phyloP scores from a whole-genome alignment of 2,113 vertebrate species.

The Rissa tridactyla region DNA sequence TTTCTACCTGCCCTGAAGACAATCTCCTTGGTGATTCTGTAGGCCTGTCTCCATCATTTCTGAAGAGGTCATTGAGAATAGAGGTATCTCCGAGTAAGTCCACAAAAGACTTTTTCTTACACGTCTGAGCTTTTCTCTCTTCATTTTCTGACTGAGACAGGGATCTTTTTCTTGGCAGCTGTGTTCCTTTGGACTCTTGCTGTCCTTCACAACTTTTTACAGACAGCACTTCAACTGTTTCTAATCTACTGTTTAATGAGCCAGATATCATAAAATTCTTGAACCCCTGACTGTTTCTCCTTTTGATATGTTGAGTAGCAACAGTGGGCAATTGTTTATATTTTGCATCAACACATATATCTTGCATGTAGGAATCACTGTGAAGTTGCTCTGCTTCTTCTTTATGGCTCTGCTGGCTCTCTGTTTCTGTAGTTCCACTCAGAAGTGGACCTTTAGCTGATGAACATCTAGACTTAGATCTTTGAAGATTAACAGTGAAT shows the following conservation, averaged over 20 bases:
- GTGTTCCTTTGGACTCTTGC: not conserved
- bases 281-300: conserved; percentile 19
- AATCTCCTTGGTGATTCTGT: not conserved
- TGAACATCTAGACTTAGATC: conserved; percentile 13
- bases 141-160: conserved; percentile 37
- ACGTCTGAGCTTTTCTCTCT: conserved; percentile 13
- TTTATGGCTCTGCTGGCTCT: not conserved
- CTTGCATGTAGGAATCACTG: not conserved
- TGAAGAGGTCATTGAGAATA: conserved; percentile 87
- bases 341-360: conserved; percentile 24
- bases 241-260: conserved; percentile 31
- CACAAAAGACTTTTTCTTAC: conserved; percentile 59
- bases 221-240: conserved; percentile 19
- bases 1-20: conserved; percentile 40
- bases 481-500: not conserved
- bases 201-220: conserved; percentile 7
- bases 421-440: not conserved
- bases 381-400: conserved; percentile 32
- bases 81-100: conserved; percentile 93
- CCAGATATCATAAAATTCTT: not conserved
- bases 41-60: conserved; percentile 60
- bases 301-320: not conserved
- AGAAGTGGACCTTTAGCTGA: not conserved
- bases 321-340: not conserved
- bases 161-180: conserved; percentile 6